A percentile compares a stretch with the other conserved stretches of the same genome.
These are phyloP conservation scores for Rattus rattus DNA, from an alignment of 2,113 vertebrate species.

Conservation along the genomic window DNA sequence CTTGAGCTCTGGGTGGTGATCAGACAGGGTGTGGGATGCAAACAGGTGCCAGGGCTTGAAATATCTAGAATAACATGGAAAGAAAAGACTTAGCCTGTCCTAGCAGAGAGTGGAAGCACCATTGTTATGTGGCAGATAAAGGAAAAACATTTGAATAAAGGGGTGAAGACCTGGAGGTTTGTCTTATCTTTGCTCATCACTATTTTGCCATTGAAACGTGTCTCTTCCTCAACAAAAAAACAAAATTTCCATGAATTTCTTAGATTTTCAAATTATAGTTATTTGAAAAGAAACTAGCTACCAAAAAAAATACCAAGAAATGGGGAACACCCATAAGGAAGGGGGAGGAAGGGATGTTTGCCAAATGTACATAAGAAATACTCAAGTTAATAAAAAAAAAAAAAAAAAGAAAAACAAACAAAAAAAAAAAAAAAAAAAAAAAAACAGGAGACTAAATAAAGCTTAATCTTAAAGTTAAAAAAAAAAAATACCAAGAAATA, in stretches of 20 bases:
- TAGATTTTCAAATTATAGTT: not conserved
- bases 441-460: too few relatives aligned
- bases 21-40: not conserved
- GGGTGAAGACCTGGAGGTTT: fast-evolving
- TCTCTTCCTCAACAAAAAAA: not conserved
- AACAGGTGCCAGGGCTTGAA: not conserved
- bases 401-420: too few relatives aligned
- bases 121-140: not conserved
- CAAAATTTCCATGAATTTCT: not conserved
- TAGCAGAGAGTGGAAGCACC: not conserved
- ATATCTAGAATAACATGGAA: not conserved
- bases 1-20: not conserved
- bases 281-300: not conserved
- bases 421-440: too few relatives aligned
- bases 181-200: not conserved
- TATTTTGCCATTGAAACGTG: not conserved
- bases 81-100: not conserved
- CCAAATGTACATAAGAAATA: too few relatives aligned
- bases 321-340: too few relatives aligned
- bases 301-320: not conserved
- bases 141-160: not conserved
- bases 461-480: too few relatives aligned
- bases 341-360: too few relatives aligned
- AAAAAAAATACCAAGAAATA: not conserved
- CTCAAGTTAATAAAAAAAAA: too few relatives aligned